Evolutionary conservation across 2,888 invertebrate genomes (phyloP).

Genomic region (Bombyx huttoni): DNA sequence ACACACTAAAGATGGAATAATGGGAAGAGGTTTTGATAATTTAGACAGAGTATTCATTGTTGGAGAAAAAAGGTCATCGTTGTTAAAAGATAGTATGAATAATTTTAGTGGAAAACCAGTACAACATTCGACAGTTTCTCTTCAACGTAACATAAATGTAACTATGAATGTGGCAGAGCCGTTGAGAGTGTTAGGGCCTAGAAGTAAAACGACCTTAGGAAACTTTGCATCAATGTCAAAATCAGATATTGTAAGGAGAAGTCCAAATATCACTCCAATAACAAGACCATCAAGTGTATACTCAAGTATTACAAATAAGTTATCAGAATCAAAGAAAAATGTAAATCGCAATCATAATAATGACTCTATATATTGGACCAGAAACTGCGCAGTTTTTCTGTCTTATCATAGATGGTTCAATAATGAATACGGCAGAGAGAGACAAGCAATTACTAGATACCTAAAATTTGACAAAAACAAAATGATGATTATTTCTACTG

Average conservation of each 20-base stretch:
- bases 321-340: conserved; percentile 58
- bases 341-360: conserved; percentile 44
- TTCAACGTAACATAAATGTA: conserved; percentile 74
- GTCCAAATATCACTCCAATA: conserved; percentile 67
- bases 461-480: conserved; percentile 69
- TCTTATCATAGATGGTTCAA: conserved; percentile 76
- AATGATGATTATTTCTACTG: conserved; percentile 74
- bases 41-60: conserved; percentile 83
- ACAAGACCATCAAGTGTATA: conserved; percentile 65
- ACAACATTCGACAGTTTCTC: conserved; percentile 74
- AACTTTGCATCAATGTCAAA: conserved; percentile 64
- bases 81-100: conserved; percentile 68
- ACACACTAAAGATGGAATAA: conserved; percentile 91
- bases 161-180: conserved; percentile 75
- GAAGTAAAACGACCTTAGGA: conserved; percentile 67
- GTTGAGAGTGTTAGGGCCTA: conserved; percentile 56
- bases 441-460: conserved; percentile 66
- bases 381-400: conserved; percentile 76
- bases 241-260: conserved; percentile 56
- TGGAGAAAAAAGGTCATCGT: conserved; percentile 59
- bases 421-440: conserved; percentile 66
- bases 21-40: conserved; percentile 92
- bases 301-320: conserved; percentile 57
- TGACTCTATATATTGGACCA: conserved; percentile 74
- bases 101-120: conserved; percentile 73